Conservation (phyloP, 2,888 invertebrate genomes). For the Drosophila mercatorum region DNA sequence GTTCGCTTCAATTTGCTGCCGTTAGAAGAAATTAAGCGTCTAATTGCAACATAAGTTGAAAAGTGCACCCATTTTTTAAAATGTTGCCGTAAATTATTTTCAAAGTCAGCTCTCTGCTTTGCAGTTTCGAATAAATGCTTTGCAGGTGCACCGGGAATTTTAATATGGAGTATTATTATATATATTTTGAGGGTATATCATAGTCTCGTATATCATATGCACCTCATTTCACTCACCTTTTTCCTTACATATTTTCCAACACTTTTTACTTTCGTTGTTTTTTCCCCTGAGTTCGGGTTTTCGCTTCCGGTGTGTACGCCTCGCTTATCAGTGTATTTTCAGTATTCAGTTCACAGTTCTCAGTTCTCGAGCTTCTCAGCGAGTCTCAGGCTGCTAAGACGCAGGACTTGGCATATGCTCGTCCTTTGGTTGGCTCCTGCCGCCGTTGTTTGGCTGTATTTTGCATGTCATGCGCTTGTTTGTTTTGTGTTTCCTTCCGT, state of each 20-base stretch:
- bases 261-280: conserved; percentile 2
- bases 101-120: background rate
- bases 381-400: conserved; percentile 22
- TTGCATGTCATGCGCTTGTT: conserved; percentile 78
- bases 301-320: conserved; percentile 70
- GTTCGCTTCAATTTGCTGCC: conserved; percentile 9
- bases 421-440: conserved; percentile 14
- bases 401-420: conserved; percentile 26
- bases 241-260: conserved; percentile 24
- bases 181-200: background rate
- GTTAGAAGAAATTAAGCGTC: conserved; percentile 1
- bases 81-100: background rate
- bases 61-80: background rate
- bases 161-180: too few species aligned
- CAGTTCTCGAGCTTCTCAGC: conserved; percentile 27
- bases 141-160: too few species aligned
- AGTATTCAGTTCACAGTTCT: conserved; percentile 34
- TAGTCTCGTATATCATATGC: background rate
- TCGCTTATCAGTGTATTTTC: conserved; percentile 72
- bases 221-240: conserved; percentile 6
- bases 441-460: conserved; percentile 57
- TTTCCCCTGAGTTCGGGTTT: conserved; percentile 21
- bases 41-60: conserved; percentile 19
- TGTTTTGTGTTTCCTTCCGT: conserved; percentile 74
- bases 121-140: background rate